phyloP scores from a whole-genome alignment of 1,140 invertebrate species.

The Leptinotarsa undecemlineata region DNA sequence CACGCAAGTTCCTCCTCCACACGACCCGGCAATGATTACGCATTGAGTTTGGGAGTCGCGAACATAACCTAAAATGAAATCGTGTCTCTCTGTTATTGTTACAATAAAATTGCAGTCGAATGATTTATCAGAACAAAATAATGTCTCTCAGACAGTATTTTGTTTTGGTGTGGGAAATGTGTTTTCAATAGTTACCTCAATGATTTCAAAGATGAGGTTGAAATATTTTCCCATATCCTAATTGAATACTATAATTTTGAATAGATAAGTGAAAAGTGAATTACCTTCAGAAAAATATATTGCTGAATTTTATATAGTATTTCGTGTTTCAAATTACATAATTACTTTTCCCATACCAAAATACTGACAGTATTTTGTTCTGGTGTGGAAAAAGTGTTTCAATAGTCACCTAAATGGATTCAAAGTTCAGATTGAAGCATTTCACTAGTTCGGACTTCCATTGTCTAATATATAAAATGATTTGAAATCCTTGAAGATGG shows the following conservation, averaged over 20 bases:
- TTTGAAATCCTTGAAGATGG: too few species aligned
- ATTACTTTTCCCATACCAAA: too few species aligned
- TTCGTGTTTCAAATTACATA: not conserved
- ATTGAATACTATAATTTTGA: not conserved
- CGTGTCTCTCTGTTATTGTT: not conserved
- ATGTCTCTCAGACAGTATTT: not conserved
- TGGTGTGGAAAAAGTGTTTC: not conserved
- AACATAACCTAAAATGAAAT: conserved; percentile 54
- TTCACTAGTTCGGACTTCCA: too few species aligned
- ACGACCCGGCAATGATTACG: conserved; percentile 60
- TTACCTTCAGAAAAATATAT: not conserved
- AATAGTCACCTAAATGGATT: not conserved
- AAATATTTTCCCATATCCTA: not conserved
- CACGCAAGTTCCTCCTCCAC: conserved; percentile 63
- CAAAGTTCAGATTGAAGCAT: not conserved
- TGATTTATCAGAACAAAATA: not conserved
- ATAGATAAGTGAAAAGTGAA: not conserved
- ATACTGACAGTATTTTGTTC: not conserved
- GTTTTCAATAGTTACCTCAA: not conserved
- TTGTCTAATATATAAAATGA: too few species aligned
- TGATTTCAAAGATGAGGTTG: not conserved
- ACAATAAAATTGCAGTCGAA: not conserved
- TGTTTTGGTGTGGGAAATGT: too few species aligned
- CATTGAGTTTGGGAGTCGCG: conserved; percentile 63
- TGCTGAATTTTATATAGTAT: not conserved